Base-by-base conservation (phyloP, 1,140 invertebrate genomes). In the Rhysida immarginata region DNA sequence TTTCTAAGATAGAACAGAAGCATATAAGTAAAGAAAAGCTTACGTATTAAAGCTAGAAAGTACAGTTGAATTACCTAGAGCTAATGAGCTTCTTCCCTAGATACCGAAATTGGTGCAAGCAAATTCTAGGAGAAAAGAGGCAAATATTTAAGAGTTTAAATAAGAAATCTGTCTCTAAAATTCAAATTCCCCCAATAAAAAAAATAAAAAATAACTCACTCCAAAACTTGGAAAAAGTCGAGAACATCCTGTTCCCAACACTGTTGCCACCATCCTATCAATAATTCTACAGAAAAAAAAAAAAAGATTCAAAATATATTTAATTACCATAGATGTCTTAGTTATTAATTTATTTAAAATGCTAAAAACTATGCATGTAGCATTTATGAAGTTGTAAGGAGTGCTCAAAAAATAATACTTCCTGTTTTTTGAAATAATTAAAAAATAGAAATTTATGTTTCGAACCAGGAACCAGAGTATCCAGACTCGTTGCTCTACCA, bases 241-340 rank as follows among this genome's bases (percentile, higher is more conserved):
- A 85, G 71, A 26, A 87, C 77, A 60, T 89, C 84, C 56, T 75
- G 73, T 57, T 84, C 80, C 2, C 78, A 78, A 61, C 83, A 86
- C 51, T 87, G 85, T 62, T 83, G 83, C 85, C 90, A 94, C 87
- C 88, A 94, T 8, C 82, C 80, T 18, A 92, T 78, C n/a, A 94
- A 74, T 62, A 87, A 81, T 60, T 90, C 85, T 73, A 59, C 16
- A 64, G n/a, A 25, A 44, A 24, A 24, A 26, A n/a, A n/a, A n/a
- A n/a, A n/a, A n/a, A n/a, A n/a, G n/a, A n/a, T n/a, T n/a, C n/a
- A n/a, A n/a, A n/a, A n/a, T n/a, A n/a, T n/a, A n/a, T n/a, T n/a
- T n/a, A n/a, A n/a, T n/a, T n/a, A n/a, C n/a, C n/a, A n/a, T n/a
- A n/a, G n/a, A n/a, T n/a, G n/a, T n/a, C n/a, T n/a, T n/a, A n/a